Evolutionary conservation across 2,797 vertebrate genomes (phyloP), one percentile per base, ranked within the genome.

Genomic region (Enteromius mattozi): DNA sequence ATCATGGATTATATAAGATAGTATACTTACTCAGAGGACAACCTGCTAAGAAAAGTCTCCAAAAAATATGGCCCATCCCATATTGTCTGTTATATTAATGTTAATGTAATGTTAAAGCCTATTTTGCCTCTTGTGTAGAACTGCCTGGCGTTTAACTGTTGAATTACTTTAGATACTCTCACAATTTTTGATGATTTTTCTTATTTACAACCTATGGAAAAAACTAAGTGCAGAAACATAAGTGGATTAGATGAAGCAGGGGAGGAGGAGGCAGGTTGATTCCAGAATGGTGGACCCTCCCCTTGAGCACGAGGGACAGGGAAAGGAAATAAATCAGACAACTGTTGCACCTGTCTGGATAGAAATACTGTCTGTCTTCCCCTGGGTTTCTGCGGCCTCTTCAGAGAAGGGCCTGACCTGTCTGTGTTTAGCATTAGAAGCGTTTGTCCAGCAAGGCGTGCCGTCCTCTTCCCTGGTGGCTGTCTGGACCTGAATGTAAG

Each of bases 1-100:
- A 89, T 89, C 71, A 85, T 87, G 91, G 91, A 91, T 93, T 93
- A 93, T 92, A 89, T 89, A 91, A 92, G 86, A 89, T 78, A 81
- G 82, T 91, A 89, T 91, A 90, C 91, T 89, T 89, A 87, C 91
- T 91, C 91, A 93, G 77, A 85, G 86, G 86, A 77, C 86, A 86
- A 78, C 84, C 77, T 84, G 59, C 69, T 76, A 75, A 85, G 63
- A 70, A 80, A 85, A 78, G 42, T 47, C 70, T 66, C 78, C 84
- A 81, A 88, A 91, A 88, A 69, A 65, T 27, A 76, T 61, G 30
- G 19, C 35, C 69, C 40, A 72, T 80, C 81, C 49, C 24, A 30
- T 61, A 35, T 59, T 19, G 19, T 56, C 7, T 70, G 65, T 40
- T 86, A 45, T 78, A 86, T 82, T 85, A 71, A 78, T 87, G 83